phyloP scores from a whole-genome alignment of 2,888 invertebrate species.

The Epistrophella euchroma region DNA sequence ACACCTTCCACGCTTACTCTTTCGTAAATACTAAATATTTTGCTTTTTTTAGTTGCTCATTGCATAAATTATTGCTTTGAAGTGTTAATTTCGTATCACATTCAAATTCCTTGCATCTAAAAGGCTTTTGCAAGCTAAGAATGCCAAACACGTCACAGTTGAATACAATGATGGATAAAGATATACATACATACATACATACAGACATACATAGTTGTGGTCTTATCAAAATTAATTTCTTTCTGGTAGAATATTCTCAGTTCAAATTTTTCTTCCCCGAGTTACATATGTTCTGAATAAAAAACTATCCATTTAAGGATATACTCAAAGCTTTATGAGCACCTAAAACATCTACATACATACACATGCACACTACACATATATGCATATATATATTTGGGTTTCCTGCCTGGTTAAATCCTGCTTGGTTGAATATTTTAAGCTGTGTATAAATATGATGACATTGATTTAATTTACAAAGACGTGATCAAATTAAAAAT shows the following conservation, averaged over 20 bases:
- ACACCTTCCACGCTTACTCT: background rate
- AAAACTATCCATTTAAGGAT: background rate
- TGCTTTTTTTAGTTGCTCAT: conserved; percentile 8
- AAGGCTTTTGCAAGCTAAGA: background rate
- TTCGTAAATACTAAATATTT: conserved; percentile 6
- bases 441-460: conserved; percentile 37
- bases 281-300: background rate
- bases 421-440: background rate
- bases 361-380: background rate
- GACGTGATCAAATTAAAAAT: conserved; percentile 53
- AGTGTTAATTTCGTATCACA: conserved; percentile 21
- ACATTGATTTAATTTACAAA: conserved; percentile 44
- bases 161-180: background rate
- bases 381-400: background rate
- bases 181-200: background rate
- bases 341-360: background rate
- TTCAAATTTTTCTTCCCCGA: background rate
- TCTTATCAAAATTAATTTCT: background rate
- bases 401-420: background rate
- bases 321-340: background rate
- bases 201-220: background rate
- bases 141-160: background rate
- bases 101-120: background rate
- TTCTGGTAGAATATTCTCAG: background rate
- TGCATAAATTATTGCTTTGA: conserved; percentile 26